Conservation (phyloP, 2,797 vertebrate species). For the Eptatretus atami region DNA sequence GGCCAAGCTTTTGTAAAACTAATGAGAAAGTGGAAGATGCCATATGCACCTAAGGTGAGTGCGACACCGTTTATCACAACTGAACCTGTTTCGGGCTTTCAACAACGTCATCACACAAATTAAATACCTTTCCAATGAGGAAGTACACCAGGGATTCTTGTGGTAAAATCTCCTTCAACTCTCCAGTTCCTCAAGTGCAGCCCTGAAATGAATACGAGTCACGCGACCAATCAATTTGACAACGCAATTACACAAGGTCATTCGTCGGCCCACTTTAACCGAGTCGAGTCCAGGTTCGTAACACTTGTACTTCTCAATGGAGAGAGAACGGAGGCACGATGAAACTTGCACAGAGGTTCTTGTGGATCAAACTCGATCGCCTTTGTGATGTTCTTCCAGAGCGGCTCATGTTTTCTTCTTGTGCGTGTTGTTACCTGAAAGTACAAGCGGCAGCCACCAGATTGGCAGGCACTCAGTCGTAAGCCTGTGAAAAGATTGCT, state of each 20-base stretch:
- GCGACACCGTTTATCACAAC: neutral
- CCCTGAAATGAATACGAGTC: conserved; percentile 20
- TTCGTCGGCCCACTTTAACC: neutral
- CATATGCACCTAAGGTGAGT: conserved; percentile 9
- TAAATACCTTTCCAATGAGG: conserved; percentile 90
- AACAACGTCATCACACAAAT: too few species aligned
- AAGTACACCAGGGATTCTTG: conserved; percentile 99
- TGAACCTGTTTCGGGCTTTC: too few species aligned
- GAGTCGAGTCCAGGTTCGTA: conserved; percentile 7
- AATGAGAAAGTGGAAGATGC: conserved; percentile 11
- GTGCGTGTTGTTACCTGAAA: conserved; percentile 59
- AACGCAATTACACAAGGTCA: neutral
- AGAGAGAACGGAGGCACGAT: conserved; percentile 74
- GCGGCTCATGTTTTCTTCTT: conserved; percentile 92
- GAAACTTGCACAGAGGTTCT: conserved; percentile 97
- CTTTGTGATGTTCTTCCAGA: conserved; percentile 68
- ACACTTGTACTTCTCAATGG: conserved; percentile 98
- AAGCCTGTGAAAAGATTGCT: too few species aligned
- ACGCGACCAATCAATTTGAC: neutral
- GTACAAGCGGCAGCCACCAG: too few species aligned
- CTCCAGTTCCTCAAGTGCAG: conserved; percentile 87
- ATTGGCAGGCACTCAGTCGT: too few species aligned
- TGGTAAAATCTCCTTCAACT: conserved; percentile 91
- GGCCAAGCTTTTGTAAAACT: conserved; percentile 95
- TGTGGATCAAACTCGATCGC: conserved; percentile 80